phyloP scores from a whole-genome alignment of 2,797 vertebrate genomes.

The Cephalopachus bancanus region DNA sequence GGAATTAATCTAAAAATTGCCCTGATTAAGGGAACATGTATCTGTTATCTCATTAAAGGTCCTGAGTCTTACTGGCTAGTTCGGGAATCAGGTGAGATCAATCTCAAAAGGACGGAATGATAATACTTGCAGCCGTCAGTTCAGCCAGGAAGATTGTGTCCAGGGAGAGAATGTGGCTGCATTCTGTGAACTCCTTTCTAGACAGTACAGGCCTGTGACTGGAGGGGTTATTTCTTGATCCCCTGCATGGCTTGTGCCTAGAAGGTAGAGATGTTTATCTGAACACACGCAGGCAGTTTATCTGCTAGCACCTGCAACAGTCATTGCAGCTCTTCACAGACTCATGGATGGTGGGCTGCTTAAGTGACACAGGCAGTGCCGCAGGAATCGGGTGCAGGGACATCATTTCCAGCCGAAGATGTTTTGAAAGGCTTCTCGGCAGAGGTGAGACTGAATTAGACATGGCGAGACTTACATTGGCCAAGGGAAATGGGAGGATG shows the following conservation, averaged over 20 bases:
- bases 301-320: not conserved
- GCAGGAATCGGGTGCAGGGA: not conserved
- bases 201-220: not conserved
- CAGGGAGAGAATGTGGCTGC: not conserved
- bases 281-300: not conserved
- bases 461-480: not conserved
- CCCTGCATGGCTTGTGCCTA: not conserved
- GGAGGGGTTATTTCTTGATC: not conserved
- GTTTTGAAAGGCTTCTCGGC: not conserved
- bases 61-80: not conserved
- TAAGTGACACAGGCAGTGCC: not conserved
- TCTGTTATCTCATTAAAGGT: not conserved
- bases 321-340: not conserved
- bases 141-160: not conserved
- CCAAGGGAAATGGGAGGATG: not conserved
- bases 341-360: not conserved
- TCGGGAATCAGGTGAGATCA: not conserved
- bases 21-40: not conserved
- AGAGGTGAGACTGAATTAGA: not conserved
- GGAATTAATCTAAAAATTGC: slow-evolving; percentile 29
- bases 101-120: not conserved
- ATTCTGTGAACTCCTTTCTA: not conserved
- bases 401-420: not conserved
- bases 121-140: not conserved
- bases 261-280: not conserved